A percentile compares a stretch with the other conserved stretches of the same genome.
Conservation (phyloP, 2,113 vertebrate genomes). For the Pheucticus melanocephalus region DNA sequence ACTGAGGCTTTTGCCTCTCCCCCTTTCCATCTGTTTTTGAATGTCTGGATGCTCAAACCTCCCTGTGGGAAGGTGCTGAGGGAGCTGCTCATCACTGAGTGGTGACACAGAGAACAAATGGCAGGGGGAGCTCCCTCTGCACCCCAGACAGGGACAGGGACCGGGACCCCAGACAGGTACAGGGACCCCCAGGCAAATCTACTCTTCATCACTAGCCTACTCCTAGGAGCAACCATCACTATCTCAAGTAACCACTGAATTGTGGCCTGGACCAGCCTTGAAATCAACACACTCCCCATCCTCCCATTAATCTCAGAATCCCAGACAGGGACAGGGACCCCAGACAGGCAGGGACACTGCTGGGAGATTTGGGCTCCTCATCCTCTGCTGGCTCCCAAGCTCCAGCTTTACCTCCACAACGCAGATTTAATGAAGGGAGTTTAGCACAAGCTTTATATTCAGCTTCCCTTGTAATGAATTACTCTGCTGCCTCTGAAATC, state of each 20-base stretch:
- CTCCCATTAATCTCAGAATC: no score
- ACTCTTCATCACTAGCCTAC: no score
- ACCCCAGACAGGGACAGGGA: constrained; percentile 24
- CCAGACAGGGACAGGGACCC: neutral
- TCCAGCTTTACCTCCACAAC: neutral
- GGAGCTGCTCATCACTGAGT: constrained; percentile 33
- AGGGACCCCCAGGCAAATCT: no score
- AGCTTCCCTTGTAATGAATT: neutral
- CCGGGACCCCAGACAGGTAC: neutral
- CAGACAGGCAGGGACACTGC: neutral
- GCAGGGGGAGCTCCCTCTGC: constrained; percentile 36
- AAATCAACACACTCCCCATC: no score
- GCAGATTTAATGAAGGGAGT: neutral
- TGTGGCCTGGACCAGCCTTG: no score
- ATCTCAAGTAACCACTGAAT: no score
- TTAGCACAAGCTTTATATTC: neutral
- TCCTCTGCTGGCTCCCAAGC: neutral
- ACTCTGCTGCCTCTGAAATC: neutral
- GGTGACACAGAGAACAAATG: constrained; percentile 40
- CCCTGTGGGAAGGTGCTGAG: constrained; percentile 55
- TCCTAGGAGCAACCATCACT: no score
- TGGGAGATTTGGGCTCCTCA: neutral
- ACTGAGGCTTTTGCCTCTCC: constrained; percentile 46
- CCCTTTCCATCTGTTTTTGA: constrained; percentile 57
- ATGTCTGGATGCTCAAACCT: constrained; percentile 47